Evolutionary conservation across 2,113 vertebrate species (phyloP), one percentile per base, ranked within the genome.

Genomic region (Chaetops frenatus): DNA sequence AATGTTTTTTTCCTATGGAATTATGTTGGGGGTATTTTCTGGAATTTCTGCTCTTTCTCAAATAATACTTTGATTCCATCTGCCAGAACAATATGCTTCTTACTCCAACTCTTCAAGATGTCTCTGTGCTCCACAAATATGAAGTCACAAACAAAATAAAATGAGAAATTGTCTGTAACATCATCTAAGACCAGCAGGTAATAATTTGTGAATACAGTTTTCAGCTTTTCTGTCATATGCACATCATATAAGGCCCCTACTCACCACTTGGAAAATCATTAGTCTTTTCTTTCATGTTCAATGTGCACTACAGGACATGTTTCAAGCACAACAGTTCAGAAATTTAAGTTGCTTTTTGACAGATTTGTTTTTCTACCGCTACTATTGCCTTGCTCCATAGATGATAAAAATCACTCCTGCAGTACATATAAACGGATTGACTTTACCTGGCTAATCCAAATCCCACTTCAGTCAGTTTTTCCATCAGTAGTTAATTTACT

Each of bases 81-180:
- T 96, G 95, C 27, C 79, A 74, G 40, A 90, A 82, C 66, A 95
- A 94, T 71, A 89, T 90, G 81, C 16, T 83, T 38, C 72, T 71
- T 85, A 89, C 76, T 76, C 88, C 86, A 81, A 80, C 91, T 73
- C 86, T 90, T 94, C 72, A 94, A 86, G 70, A 88, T 65, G 78
- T n/a, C 31, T 74, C 50, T 89, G n/a, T 60, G 66, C 40, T 92
- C 56, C 85, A 82, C 69, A 81, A 86, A 85, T 35, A 81, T 5
- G 27, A 94, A 88, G 54, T 88, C 82, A 80, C 28, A 82, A 48
- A 65, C 28, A 65, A 91, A 95, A 87, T 20, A 54, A 88, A 66
- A 92, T 23, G 16, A 87, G 57, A 92, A 85, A 85, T 84, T 84
- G 24, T 81, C 64, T 54, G 17, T 31, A 96, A 66, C 7, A 86